Evolutionary conservation across 2,797 vertebrate genomes (phyloP), one percentile per base, ranked within the genome.

Genomic region (Lacerta agilis): DNA sequence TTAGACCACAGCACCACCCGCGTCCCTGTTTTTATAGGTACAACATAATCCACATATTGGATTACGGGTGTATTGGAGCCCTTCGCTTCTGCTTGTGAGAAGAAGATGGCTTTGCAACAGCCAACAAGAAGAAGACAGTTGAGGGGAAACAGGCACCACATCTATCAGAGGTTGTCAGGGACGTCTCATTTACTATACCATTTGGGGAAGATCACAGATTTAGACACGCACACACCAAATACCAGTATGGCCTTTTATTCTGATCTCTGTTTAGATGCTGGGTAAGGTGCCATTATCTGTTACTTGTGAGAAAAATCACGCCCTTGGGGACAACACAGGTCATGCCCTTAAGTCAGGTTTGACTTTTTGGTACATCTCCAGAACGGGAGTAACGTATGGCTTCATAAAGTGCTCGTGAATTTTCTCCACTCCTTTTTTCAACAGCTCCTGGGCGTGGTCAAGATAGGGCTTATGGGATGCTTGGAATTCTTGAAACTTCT

Each of bases 391-490:
- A 6, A 73, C 1, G 29, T 81, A 64, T 1, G 86, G 36, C 36
- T 58, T 23, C 6, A 43, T 1, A 3, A 55, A 55, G 27, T 20
- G 5, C 5, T 36, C 1, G 75, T 9, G 2, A 9, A 61, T 3
- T 6, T 5, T 13, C 43, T 81, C 78, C 69, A 45, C 2, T 9
- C 1, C 33, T 8, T 43, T 5, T 8, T 5, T 23, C 36, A 61
- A 1, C 36, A 1, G 2, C 25, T 43, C 27, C 4, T 9, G 36
- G 3, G 1, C 3, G 2, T 25, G 17, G 20, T 64, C 25, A 0
- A 10, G 6, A 0, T 5, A 1, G 10, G 67, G 27, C 18, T 33
- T 25, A 0, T 81, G 36, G 17, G 10, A 1, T 0, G 3, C 36
- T 3, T 20, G 17, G 15, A 33, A 2, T 5, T n/a, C 10, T 43